A percentile compares a stretch with the other conserved stretches of the same genome.
Conservation (phyloP, 2,113 vertebrate species). For the Eulemur macaco region DNA sequence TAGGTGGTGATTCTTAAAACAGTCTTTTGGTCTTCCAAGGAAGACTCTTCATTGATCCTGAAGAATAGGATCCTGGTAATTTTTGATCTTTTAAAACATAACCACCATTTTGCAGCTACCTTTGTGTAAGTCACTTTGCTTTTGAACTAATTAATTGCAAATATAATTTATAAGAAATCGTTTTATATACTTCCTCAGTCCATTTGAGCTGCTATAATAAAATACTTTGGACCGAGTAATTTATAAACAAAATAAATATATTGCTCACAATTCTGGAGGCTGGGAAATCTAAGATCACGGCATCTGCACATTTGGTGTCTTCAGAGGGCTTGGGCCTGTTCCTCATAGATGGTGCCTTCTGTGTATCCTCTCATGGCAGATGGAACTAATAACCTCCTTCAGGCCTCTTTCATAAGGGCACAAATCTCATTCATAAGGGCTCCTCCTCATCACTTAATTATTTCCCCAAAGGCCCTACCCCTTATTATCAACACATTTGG, state of each 20-base stretch:
- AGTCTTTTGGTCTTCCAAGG: not conserved
- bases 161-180: not conserved
- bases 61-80: not conserved
- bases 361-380: not conserved
- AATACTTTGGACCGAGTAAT: not conserved
- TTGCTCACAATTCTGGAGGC: not conserved
- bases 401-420: not conserved
- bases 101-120: not conserved
- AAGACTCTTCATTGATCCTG: not conserved
- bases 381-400: not conserved
- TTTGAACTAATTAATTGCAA: constrained; percentile 11
- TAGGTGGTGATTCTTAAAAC: not conserved
- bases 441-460: not conserved
- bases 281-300: not conserved
- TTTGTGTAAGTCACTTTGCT: not conserved
- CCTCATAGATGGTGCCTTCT: not conserved
- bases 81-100: not conserved
- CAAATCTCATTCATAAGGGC: not conserved
- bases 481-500: not conserved
- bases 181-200: not conserved
- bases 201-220: not conserved
- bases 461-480: not conserved
- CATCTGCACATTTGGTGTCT: not conserved
- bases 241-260: not conserved
- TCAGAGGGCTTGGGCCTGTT: not conserved